These are phyloP conservation scores for Odocoileus hemionus DNA, from an alignment of 2,113 vertebrate species.

Conservation along the genomic window DNA sequence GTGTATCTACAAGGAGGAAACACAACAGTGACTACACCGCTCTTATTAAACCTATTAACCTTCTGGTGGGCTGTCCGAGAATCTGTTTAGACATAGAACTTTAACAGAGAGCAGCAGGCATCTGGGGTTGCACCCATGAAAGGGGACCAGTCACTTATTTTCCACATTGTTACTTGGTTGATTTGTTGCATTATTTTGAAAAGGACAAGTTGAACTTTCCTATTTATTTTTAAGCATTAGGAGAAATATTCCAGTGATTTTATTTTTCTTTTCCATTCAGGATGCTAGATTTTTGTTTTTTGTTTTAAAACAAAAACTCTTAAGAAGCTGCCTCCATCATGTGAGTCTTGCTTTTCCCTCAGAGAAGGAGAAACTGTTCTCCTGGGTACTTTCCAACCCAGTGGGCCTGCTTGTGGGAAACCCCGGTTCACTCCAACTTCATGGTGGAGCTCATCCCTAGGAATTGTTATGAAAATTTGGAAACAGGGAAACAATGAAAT, in stretches of 20 bases:
- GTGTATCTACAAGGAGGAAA: neutral
- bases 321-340: neutral
- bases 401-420: neutral
- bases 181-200: conserved; percentile 51
- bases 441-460: neutral
- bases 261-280: conserved; percentile 28
- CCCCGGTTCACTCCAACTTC: neutral
- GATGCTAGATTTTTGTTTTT: neutral
- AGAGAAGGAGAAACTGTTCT: neutral
- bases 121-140: neutral
- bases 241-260: neutral
- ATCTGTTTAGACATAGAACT: neutral
- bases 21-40: neutral
- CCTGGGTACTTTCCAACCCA: neutral
- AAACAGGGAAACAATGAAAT: conserved; percentile 5
- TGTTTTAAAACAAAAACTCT: conserved; percentile 16
- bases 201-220: conserved; percentile 46
- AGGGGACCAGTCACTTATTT: neutral
- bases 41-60: neutral
- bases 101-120: neutral
- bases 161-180: conserved; percentile 14
- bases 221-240: conserved; percentile 59
- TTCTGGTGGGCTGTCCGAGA: neutral
- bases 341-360: neutral
- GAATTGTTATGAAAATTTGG: neutral